Base-by-base conservation (phyloP, 2,797 vertebrate species). In the Morus bassanus region DNA sequence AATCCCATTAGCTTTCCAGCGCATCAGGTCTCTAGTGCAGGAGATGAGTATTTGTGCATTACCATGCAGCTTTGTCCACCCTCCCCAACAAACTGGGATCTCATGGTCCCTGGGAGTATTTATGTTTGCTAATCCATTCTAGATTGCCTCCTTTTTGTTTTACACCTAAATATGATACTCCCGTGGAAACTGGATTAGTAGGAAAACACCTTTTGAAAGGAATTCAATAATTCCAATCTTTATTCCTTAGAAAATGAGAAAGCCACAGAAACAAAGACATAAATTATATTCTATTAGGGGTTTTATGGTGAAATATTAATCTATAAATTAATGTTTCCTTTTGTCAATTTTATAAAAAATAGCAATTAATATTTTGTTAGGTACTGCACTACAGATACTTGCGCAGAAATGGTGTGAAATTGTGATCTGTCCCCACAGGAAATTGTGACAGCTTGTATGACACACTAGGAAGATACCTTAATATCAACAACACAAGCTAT, bases 171-270 rank as follows among this genome's bases (percentile, higher is more conserved):
- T 85, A 70, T 54, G 46, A 35, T 25, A 73, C 21, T 41, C 11
- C 35, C 1, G 0, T 28, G 51, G 53, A 94, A 97, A 92, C 13
- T 41, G 69, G 59, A 91, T 97, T 92, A 85, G 35, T 10, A 51
- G 37, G 74, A 84, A 95, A 93, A 91, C 46, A 50, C 7, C 41
- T 85, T 92, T 87, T 69, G 27, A 79, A 92, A 81, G 53, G 56
- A 95, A 91, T 93, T 72, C 54, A 88, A 43, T 85, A 90, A 83
- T 95, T 92, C 67, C 68, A 85, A 53, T 88, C 48, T 72, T 91
- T 82, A 37, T 79, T 86, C 63, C 76, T 88, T 48, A 51, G 73
- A 60, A 96, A 94, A 79, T 67, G 25, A 91, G 76, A 69, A 82
- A 94, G 59, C 28, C 28, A 72, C 21, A 31, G 64, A 93, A 93